A percentile compares a stretch with the other conserved stretches of the same genome.
These are phyloP conservation scores for Danio rerio DNA, from an alignment of 2,113 vertebrate species.

Conservation along the genomic window DNA sequence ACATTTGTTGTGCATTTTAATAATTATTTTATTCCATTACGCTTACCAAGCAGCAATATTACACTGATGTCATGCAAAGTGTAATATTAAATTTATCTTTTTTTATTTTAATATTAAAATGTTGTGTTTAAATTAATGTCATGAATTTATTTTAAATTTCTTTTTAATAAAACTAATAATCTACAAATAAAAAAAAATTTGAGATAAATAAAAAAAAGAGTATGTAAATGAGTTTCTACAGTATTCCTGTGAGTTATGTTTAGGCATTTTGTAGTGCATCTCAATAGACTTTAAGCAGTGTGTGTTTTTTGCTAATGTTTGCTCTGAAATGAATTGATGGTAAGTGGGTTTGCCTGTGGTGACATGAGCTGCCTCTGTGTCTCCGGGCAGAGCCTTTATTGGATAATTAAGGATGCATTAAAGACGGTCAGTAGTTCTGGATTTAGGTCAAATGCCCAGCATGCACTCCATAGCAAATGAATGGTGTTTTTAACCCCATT, in stretches of 20 bases:
- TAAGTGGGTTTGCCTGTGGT: constrained; percentile 23
- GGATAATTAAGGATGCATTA: constrained; percentile 11
- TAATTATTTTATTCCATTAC: too few species aligned
- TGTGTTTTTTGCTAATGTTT: constrained; percentile 6
- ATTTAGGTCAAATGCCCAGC: constrained; percentile 30
- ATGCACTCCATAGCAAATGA: constrained; percentile 17
- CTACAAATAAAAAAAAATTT: too few species aligned
- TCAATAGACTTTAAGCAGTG: not conserved
- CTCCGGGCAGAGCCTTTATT: not conserved
- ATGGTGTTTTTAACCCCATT: not conserved
- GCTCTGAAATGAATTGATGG: not conserved
- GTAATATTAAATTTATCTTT: too few species aligned
- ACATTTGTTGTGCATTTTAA: too few species aligned
- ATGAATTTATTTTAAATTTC: too few species aligned
- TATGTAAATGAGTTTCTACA: too few species aligned
- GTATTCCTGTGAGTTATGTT: not conserved
- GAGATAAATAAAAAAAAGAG: too few species aligned
- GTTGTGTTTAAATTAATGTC: too few species aligned
- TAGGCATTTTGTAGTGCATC: not conserved
- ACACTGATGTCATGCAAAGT: too few species aligned
- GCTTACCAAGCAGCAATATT: too few species aligned
- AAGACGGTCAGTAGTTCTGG: constrained; percentile 14
- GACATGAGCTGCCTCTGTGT: constrained; percentile 12
- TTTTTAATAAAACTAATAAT: too few species aligned
- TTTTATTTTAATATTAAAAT: too few species aligned